A percentile compares a stretch with the other conserved stretches of the same genome.
phyloP scores from a whole-genome alignment of 2,888 invertebrate genomes.

The Spatulosminthurus flaviceps region DNA sequence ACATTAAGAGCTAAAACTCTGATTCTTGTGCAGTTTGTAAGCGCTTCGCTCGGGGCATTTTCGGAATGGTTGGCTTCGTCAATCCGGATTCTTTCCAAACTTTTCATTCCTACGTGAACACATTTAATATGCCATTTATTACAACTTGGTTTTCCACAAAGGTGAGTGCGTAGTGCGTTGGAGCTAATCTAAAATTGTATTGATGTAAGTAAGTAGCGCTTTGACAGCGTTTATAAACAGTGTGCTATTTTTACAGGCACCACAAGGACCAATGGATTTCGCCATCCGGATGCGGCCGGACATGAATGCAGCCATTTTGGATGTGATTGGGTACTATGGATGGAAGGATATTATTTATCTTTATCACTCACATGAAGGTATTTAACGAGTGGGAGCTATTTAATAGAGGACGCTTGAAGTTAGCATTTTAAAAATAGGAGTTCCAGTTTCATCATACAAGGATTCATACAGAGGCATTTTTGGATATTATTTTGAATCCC shows the following conservation, averaged over 20 bases:
- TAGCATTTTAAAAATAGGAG: slow-evolving; percentile 33
- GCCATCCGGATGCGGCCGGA: slow-evolving; percentile 94
- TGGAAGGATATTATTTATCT: slow-evolving; percentile 90
- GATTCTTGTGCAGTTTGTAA: slow-evolving; percentile 77
- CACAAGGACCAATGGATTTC: slow-evolving; percentile 71
- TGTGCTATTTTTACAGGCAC: slow-evolving; percentile 21
- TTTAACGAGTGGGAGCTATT: too few species aligned
- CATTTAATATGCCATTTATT: slow-evolving; percentile 94
- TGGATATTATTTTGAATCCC: too few species aligned
- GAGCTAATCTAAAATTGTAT: too few species aligned
- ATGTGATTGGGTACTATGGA: slow-evolving; percentile 89
- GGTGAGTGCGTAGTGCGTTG: too few species aligned
- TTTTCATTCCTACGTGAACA: slow-evolving; percentile 91
- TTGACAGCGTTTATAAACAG: too few species aligned
- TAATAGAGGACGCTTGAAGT: too few species aligned
- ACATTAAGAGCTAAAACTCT: slow-evolving; percentile 58
- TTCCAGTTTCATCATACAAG: too few species aligned
- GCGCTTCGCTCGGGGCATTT: slow-evolving; percentile 88
- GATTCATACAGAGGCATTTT: too few species aligned
- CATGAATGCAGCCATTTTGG: slow-evolving; percentile 93
- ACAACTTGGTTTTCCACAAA: slow-evolving; percentile 85
- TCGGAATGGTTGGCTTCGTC: slow-evolving; percentile 89
- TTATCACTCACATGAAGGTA: slow-evolving; percentile 90
- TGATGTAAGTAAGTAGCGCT: too few species aligned
- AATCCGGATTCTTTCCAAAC: slow-evolving; percentile 93